Base-by-base conservation (phyloP, 2,797 vertebrate species). In the Melopsittacus undulatus region DNA sequence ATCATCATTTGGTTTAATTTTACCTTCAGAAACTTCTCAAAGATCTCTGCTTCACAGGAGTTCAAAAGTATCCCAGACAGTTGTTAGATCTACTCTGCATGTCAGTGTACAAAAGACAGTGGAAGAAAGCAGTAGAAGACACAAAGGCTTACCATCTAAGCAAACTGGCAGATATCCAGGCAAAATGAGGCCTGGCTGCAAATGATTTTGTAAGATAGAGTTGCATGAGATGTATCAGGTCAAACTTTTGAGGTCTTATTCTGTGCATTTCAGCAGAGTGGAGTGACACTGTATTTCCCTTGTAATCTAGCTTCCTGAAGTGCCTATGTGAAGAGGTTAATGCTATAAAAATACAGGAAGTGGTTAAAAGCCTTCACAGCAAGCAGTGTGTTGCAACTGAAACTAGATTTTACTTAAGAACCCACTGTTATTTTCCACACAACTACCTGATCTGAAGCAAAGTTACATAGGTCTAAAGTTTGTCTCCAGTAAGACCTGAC, bases 321-420 rank as follows among this genome's bases (percentile, higher is more conserved):
- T 30, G 46, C 16, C 26, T 69, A 3, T 84, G 32, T 52, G 56
- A 77, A 2, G 4, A 70, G 6, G 27, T 43, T 78, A 74, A 46
- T 89, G 10, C 49, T 94, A 38, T 75, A 79, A 70, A 89, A 89
- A 75, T 48, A 67, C 54, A 94, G 94, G 94, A 97, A 97, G 74
- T 83, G 74, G 52, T 92, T 95, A 90, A 96, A 92, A 76, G 22
- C 5, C 52, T 79, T 64, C 80, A 72, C 52, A 93, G 30, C n/a
- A 85, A 9, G 13, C n/a, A 52, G n/a, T 57, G 70, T 34, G 26
- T 22, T 86, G 72, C 52, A 94, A 84, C 17, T 75, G 59, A 87
- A 85, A 49, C 11, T 10, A 22, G n/a, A 10, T 77, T 90, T 49
- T 82, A 67, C 30, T 48, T 64, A 34, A 14, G 89, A 46, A 80